Evolutionary conservation across 2,113 vertebrate genomes (phyloP).

Genomic region (Syngnathus scovelli): DNA sequence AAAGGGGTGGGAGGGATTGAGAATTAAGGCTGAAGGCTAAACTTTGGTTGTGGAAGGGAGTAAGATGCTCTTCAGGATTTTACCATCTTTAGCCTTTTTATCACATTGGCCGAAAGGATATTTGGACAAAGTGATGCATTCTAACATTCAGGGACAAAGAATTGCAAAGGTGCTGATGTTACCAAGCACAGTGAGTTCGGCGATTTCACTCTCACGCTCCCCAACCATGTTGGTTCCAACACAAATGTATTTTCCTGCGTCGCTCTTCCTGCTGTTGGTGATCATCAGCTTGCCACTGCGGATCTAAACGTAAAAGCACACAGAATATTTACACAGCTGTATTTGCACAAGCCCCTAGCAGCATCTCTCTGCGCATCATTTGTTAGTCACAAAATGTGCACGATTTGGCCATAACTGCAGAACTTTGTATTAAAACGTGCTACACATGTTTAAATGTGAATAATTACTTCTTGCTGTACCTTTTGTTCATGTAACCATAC

Average conservation of each 20-base stretch:
- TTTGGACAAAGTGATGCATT: constrained; percentile 26
- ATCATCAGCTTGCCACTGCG: constrained; percentile 98
- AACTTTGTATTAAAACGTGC: not conserved
- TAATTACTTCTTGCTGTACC: not conserved
- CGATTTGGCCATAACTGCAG: not conserved
- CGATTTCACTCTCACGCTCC: constrained; percentile 92
- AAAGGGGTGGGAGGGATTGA: constrained; percentile 23
- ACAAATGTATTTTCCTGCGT: constrained; percentile 94
- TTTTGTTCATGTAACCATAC: not conserved
- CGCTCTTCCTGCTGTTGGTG: constrained; percentile 92
- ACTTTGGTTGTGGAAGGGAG: constrained; percentile 16
- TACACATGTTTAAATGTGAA: not conserved
- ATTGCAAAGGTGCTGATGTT: constrained; percentile 35
- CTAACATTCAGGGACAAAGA: not conserved
- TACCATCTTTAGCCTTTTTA: too few relatives aligned
- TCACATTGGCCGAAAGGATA: constrained; percentile 14
- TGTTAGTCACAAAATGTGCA: constrained; percentile 6
- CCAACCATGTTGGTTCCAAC: constrained; percentile 99
- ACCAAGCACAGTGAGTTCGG: constrained; percentile 94
- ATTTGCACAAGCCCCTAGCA: constrained; percentile 8
- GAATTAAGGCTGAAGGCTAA: constrained; percentile 15
- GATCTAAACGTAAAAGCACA: constrained; percentile 72
- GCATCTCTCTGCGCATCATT: not conserved
- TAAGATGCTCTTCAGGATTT: not conserved
- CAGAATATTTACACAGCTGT: constrained; percentile 30